Evolutionary conservation across 2,113 vertebrate species (phyloP).

Genomic region (Miniopterus natalensis): DNA sequence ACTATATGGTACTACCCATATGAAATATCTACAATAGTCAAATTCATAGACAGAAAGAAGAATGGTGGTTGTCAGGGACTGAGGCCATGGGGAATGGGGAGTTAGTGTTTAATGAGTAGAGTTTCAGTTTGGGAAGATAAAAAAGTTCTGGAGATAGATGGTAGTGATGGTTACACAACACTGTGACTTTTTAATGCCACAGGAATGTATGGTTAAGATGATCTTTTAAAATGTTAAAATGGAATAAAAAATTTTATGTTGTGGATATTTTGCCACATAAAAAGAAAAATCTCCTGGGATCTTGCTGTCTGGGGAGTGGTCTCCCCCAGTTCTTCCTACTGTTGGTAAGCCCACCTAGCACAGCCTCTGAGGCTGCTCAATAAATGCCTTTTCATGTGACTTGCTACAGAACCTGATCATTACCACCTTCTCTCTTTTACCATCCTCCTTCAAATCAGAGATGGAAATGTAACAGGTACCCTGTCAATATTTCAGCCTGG

Average conservation of each 20-base stretch:
- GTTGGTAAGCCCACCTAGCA: neutral
- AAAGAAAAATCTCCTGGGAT: conserved; percentile 39
- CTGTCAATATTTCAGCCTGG: neutral
- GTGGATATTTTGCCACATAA: conserved; percentile 7
- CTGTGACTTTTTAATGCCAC: neutral
- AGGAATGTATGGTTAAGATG: neutral
- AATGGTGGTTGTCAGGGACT: neutral
- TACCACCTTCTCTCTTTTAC: neutral
- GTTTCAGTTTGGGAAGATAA: conserved; percentile 33
- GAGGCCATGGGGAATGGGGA: neutral
- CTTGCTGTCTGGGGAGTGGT: neutral
- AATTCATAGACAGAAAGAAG: neutral
- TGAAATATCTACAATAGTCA: neutral
- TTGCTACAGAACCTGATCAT: neutral
- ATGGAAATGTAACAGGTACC: neutral
- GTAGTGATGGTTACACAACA: neutral
- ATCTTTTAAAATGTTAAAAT: neutral
- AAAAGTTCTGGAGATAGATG: neutral
- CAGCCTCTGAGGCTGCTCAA: conserved; percentile 9
- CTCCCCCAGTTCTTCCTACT: neutral
- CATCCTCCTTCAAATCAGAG: neutral
- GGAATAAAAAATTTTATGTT: neutral
- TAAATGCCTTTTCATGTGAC: neutral
- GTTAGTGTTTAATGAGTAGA: neutral
- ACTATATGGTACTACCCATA: neutral